A percentile compares a stretch with the other conserved stretches of the same genome.
Evolutionary conservation across 2,888 invertebrate species (phyloP).

Genomic region (Synergus umbraculus): DNA sequence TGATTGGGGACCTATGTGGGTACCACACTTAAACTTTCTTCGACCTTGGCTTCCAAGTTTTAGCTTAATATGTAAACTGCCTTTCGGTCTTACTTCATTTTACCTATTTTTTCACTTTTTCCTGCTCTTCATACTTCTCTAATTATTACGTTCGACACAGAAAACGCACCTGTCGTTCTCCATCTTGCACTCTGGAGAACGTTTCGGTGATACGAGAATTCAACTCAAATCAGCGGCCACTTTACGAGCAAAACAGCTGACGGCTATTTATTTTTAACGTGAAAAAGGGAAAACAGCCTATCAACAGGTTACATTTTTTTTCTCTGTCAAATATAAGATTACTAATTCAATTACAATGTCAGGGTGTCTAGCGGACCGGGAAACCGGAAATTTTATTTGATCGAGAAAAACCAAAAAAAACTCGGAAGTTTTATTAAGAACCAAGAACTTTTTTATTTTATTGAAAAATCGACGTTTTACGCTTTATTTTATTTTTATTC

Average conservation of each 20-base stretch:
- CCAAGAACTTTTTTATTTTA: no score
- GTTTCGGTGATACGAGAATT: slow-evolving; percentile 2
- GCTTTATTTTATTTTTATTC: no score
- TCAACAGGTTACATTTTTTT: background rate
- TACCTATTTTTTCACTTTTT: background rate
- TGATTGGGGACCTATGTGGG: slow-evolving; percentile 8
- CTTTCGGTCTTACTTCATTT: slow-evolving; percentile 16
- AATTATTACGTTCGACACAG: slow-evolving; percentile 16
- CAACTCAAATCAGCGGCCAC: background rate
- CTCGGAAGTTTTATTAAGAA: no score
- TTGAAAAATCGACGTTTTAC: no score
- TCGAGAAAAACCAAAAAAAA: no score
- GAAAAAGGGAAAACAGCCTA: background rate
- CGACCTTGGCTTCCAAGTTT: slow-evolving; percentile 26
- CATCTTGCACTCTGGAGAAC: slow-evolving; percentile 13
- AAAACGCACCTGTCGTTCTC: slow-evolving; percentile 22
- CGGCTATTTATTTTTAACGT: slow-evolving; percentile 16
- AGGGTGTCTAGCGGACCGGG: no score
- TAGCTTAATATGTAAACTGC: slow-evolving; percentile 18
- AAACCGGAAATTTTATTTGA: no score
- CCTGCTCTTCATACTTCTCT: background rate
- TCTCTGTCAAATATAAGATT: background rate
- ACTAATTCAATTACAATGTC: no score
- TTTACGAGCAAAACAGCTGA: slow-evolving; percentile 36
- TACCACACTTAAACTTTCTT: slow-evolving; percentile 34